Percentiles rank a stretch among this genome's conserved stretches.
phyloP scores from a whole-genome alignment of 2,797 vertebrate species.

The Rhincodon typus region DNA sequence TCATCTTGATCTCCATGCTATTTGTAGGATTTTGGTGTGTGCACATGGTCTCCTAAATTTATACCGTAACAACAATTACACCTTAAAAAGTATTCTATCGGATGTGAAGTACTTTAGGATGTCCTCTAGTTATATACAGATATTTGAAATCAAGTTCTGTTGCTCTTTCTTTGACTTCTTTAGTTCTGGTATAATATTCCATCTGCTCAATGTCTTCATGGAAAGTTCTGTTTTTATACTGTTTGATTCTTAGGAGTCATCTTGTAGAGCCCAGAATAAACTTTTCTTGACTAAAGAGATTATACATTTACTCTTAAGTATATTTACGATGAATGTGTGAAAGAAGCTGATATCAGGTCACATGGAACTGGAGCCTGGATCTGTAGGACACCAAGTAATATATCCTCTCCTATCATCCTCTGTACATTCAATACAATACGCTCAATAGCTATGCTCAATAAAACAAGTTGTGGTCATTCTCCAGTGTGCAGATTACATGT shows the following conservation, averaged over 20 bases:
- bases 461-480: too few relatives aligned
- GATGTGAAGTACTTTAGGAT: not conserved
- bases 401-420: too few relatives aligned
- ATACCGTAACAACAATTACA: not conserved
- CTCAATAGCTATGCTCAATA: too few relatives aligned
- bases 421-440: too few relatives aligned
- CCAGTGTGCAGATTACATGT: too few relatives aligned
- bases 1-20: not conserved
- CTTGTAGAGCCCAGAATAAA: not conserved
- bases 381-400: too few relatives aligned
- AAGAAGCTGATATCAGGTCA: too few relatives aligned
- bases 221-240: not conserved
- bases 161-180: not conserved
- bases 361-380: too few relatives aligned
- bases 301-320: too few relatives aligned
- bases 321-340: too few relatives aligned
- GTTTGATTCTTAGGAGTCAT: not conserved
- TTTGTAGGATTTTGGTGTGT: not conserved
- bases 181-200: not conserved
- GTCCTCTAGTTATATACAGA: not conserved
- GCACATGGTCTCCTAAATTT: not conserved
- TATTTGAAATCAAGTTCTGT: not conserved
- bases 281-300: too few relatives aligned
- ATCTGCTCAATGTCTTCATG: not conserved
- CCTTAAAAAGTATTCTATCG: not conserved